Conservation (phyloP, 2,888 invertebrate species). For the Mythimna albipuncta region DNA sequence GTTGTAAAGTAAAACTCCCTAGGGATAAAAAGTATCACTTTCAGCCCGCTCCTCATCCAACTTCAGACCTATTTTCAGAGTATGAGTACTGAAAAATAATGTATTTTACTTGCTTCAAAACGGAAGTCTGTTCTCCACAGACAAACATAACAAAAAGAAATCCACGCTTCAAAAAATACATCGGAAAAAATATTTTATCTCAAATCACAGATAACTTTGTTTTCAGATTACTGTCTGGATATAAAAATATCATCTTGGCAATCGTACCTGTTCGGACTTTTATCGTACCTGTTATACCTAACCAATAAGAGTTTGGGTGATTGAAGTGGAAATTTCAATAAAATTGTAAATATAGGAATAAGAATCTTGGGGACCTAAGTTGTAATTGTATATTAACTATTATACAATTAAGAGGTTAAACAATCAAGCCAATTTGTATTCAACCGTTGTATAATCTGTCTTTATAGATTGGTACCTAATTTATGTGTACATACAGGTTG, state of each 20-base stretch:
- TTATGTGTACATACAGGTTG: too few relatives aligned
- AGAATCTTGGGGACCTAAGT: too few relatives aligned
- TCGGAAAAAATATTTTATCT: slow-evolving; percentile 19
- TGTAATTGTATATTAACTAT: too few relatives aligned
- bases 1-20: too few relatives aligned
- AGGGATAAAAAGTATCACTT: too few relatives aligned
- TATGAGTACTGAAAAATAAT: too few relatives aligned
- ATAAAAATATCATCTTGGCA: neutral
- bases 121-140: neutral
- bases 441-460: too few relatives aligned
- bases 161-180: slow-evolving; percentile 7
- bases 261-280: neutral
- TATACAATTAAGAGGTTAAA: too few relatives aligned
- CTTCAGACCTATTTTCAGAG: too few relatives aligned
- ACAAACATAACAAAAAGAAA: slow-evolving; percentile 11
- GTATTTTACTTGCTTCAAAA: neutral
- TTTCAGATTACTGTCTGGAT: neutral
- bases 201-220: slow-evolving; percentile 11
- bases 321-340: slow-evolving; percentile 51
- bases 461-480: too few relatives aligned
- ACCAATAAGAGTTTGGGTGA: slow-evolving; percentile 50
- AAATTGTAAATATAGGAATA: slow-evolving; percentile 31
- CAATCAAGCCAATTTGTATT: too few relatives aligned
- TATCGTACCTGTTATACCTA: neutral
- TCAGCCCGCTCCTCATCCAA: too few relatives aligned